phyloP scores from a whole-genome alignment of 1,140 invertebrate species.

The Cylas formicarius region DNA sequence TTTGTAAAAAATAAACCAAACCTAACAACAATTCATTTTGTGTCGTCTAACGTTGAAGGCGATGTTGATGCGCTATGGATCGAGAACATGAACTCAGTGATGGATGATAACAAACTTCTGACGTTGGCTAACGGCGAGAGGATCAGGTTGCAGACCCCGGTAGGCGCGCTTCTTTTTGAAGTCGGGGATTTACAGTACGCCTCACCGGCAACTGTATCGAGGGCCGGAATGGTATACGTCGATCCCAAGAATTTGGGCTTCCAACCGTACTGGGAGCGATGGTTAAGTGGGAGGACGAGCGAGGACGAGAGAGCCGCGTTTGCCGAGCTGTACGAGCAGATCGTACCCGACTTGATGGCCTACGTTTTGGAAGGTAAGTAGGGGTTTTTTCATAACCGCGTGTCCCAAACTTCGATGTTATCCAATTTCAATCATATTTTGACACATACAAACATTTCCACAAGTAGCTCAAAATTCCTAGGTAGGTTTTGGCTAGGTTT shows the following conservation, averaged over 20 bases:
- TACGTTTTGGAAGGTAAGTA: constrained; percentile 75
- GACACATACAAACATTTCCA: too few relatives aligned
- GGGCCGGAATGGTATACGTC: constrained; percentile 90
- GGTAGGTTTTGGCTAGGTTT: too few relatives aligned
- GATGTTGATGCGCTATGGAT: constrained; percentile 92
- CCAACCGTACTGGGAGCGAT: constrained; percentile 76
- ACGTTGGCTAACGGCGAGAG: constrained; percentile 86
- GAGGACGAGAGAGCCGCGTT: constrained; percentile 51
- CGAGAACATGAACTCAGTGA: constrained; percentile 94
- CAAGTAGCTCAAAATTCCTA: too few relatives aligned
- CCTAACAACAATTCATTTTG: too few relatives aligned
- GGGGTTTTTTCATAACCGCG: too few relatives aligned
- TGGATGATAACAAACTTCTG: constrained; percentile 88
- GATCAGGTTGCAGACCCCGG: constrained; percentile 70
- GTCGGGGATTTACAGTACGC: constrained; percentile 83
- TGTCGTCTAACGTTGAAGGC: too few relatives aligned
- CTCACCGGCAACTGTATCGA: constrained; percentile 83
- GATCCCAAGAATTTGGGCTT: constrained; percentile 85
- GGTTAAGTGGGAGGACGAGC: constrained; percentile 52
- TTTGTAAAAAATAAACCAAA: too few relatives aligned
- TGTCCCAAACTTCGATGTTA: too few relatives aligned
- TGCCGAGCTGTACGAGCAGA: constrained; percentile 60
- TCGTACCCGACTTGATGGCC: constrained; percentile 60
- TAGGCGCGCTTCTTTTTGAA: constrained; percentile 82
- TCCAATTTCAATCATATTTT: too few relatives aligned